These are phyloP conservation scores for Prolemur simus DNA, from an alignment of 2,113 vertebrate genomes.

Conservation along the genomic window DNA sequence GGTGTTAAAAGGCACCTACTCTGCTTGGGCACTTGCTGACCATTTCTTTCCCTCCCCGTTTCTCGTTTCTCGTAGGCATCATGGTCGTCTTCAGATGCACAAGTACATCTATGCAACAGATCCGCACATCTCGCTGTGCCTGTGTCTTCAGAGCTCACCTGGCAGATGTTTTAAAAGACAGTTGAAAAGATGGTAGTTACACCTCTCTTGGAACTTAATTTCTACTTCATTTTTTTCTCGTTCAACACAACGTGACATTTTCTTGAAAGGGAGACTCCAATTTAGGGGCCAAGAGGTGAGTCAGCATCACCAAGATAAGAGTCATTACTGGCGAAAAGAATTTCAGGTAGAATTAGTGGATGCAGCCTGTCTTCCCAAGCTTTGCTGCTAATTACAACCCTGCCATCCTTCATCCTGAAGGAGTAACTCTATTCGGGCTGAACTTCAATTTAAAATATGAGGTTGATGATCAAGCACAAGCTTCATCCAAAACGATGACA, in stretches of 20 bases:
- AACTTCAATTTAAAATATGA: constrained; percentile 37
- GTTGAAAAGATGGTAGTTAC: neutral
- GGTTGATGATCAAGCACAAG: neutral
- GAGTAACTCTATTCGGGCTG: neutral
- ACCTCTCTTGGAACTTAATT: neutral
- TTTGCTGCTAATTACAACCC: neutral
- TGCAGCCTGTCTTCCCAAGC: neutral
- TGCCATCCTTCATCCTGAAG: neutral
- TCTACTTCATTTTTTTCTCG: constrained; percentile 1
- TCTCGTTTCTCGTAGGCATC: neutral
- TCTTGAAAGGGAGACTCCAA: constrained; percentile 14
- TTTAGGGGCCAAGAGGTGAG: neutral
- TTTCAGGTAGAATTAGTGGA: neutral
- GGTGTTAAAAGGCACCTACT: neutral
- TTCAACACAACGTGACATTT: neutral
- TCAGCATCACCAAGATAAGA: neutral
- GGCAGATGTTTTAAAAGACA: neutral
- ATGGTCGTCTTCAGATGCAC: neutral
- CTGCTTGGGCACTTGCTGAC: neutral
- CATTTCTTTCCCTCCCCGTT: neutral
- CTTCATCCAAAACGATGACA: neutral
- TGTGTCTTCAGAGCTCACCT: neutral
- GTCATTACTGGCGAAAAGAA: neutral
- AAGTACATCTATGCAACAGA: accelerated
- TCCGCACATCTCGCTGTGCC: too few species aligned